Conservation (phyloP, 2,888 invertebrate species). For the Erynnis tages region DNA sequence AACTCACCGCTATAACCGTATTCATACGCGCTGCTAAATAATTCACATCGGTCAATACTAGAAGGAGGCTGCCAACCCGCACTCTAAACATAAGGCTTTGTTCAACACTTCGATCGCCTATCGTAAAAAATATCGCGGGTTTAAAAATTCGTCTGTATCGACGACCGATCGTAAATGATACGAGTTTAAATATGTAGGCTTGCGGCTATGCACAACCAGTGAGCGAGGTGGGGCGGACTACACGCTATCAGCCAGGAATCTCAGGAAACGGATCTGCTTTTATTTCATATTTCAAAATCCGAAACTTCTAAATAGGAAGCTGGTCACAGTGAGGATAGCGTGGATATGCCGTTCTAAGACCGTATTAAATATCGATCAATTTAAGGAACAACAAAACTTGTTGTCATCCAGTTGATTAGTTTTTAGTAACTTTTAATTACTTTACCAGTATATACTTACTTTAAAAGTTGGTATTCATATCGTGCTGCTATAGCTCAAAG, state of each 20-base stretch:
- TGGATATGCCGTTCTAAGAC: slow-evolving; percentile 30
- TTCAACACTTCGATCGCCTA: slow-evolving; percentile 7
- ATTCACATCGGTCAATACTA: slow-evolving; percentile 35
- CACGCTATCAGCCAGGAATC: slow-evolving; percentile 51
- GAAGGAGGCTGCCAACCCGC: slow-evolving; percentile 30
- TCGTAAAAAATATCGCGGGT: slow-evolving; percentile 17
- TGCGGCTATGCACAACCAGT: slow-evolving; percentile 40
- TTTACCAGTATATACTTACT: neutral
- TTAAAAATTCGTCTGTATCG: slow-evolving; percentile 51
- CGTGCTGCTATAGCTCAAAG: neutral
- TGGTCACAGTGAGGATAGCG: slow-evolving; percentile 19
- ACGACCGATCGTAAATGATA: slow-evolving; percentile 62
- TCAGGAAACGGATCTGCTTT: slow-evolving; percentile 65
- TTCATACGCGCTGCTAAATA: slow-evolving; percentile 30
- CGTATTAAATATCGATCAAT: too few species aligned
- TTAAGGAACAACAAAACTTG: too few species aligned
- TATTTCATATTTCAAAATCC: slow-evolving; percentile 59
- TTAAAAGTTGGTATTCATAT: neutral
- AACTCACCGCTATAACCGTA: slow-evolving; percentile 33
- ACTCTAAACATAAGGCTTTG: slow-evolving; percentile 35
- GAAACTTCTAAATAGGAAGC: slow-evolving; percentile 74
- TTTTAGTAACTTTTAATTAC: too few species aligned
- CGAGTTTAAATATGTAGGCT: slow-evolving; percentile 71
- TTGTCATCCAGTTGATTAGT: too few species aligned
- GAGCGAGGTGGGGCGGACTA: slow-evolving; percentile 56